Conservation (phyloP, 2,888 invertebrate genomes). For the Drosophila algonquin region DNA sequence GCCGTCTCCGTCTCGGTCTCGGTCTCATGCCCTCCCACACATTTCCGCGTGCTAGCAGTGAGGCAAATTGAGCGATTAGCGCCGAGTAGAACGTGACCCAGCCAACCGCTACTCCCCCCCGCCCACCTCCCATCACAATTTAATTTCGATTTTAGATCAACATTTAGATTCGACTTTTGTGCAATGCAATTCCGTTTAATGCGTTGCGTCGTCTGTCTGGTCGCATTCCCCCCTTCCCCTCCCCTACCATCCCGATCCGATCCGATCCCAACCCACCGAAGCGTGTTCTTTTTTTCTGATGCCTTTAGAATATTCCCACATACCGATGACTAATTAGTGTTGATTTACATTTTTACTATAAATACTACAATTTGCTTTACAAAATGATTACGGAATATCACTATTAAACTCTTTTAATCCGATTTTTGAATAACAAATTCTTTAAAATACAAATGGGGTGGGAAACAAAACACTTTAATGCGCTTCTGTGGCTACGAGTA, state of each 20-base stretch:
- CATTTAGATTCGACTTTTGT: conserved; percentile 61
- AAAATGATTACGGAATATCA: neutral
- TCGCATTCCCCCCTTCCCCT: neutral
- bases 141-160: conserved; percentile 69
- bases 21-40: conserved; percentile 52
- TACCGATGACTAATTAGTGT: conserved; percentile 55
- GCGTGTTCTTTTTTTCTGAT: conserved; percentile 32
- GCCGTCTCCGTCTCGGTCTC: conserved; percentile 4
- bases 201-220: conserved; percentile 53
- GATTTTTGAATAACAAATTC: neutral
- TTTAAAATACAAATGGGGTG: too few species aligned
- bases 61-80: conserved; percentile 68
- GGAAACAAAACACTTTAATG: too few species aligned
- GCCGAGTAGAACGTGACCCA: conserved; percentile 58
- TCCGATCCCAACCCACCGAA: conserved; percentile 21
- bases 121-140: conserved; percentile 40
- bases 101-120: conserved; percentile 10
- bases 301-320: conserved; percentile 28
- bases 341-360: conserved; percentile 10
- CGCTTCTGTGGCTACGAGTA: too few species aligned
- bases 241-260: neutral
- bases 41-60: conserved; percentile 66
- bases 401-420: neutral
- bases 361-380: neutral
- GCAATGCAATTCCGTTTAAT: conserved; percentile 66